Evolutionary conservation across 2,797 vertebrate genomes (phyloP).

Genomic region (Poeciliopsis turneri): DNA sequence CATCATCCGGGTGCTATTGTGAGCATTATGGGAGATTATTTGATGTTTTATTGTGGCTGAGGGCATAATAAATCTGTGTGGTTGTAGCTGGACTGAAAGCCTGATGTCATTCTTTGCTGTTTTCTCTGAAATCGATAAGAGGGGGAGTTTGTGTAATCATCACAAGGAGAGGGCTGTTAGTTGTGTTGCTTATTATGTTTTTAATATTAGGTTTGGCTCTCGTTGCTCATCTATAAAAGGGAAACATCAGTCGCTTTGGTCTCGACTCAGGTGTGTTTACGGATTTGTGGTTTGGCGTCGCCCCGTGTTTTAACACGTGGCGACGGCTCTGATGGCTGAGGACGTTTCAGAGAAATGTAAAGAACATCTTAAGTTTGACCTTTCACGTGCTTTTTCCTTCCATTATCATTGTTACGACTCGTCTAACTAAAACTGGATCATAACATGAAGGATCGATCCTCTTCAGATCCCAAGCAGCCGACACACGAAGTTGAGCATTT

Average conservation of each 20-base stretch:
- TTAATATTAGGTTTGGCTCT: background rate
- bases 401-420: background rate
- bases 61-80: slow-evolving; percentile 20
- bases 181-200: slow-evolving; percentile 1
- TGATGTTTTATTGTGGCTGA: slow-evolving; percentile 37
- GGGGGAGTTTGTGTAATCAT: slow-evolving; percentile 7
- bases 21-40: slow-evolving; percentile 36
- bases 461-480: too few relatives aligned
- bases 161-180: background rate
- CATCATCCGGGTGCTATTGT: slow-evolving; percentile 44
- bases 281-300: background rate
- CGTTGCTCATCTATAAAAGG: background rate
- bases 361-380: background rate
- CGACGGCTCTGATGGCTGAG: slow-evolving; percentile 17
- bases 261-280: slow-evolving; percentile 8
- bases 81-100: slow-evolving; percentile 34
- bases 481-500: too few relatives aligned
- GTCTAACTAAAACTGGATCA: too few relatives aligned
- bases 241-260: slow-evolving; percentile 19
- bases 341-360: background rate
- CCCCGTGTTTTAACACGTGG: slow-evolving; percentile 10
- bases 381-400: background rate
- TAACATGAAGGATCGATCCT: too few relatives aligned
- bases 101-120: slow-evolving; percentile 18
- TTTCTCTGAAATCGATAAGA: slow-evolving; percentile 37